These are phyloP conservation scores for Microcebus griseorufus DNA, from an alignment of 2,113 vertebrate species.

Conservation along the genomic window DNA sequence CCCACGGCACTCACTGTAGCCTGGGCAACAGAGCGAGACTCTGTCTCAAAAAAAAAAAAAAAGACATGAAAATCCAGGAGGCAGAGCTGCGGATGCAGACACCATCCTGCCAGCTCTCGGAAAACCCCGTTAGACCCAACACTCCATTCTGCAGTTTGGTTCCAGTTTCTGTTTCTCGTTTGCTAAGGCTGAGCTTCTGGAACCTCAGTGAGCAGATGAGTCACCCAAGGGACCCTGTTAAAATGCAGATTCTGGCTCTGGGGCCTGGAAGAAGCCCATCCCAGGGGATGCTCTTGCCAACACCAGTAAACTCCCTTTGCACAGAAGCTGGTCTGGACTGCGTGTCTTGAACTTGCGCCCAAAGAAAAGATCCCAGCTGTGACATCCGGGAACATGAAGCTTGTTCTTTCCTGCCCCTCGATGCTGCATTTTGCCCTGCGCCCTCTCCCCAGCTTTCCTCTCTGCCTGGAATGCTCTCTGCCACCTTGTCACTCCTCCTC, in stretches of 20 bases:
- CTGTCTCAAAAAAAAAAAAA: too few species aligned
- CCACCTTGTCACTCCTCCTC: background rate
- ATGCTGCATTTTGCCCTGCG: background rate
- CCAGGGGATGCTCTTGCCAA: background rate
- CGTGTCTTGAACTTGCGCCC: background rate
- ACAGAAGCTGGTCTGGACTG: background rate
- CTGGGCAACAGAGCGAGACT: too few species aligned
- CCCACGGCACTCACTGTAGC: too few species aligned
- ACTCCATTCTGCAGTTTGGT: too few species aligned
- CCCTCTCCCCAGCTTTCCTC: background rate
- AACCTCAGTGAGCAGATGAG: background rate
- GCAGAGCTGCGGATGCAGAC: background rate
- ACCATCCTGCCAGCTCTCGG: too few species aligned
- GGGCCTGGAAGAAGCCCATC: background rate
- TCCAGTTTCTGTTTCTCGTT: background rate
- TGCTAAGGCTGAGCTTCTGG: background rate
- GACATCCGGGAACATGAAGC: too few species aligned
- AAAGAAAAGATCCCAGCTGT: background rate
- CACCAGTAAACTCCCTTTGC: background rate
- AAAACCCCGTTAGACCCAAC: background rate
- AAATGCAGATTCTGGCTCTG: background rate
- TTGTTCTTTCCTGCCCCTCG: background rate
- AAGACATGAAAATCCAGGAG: background rate
- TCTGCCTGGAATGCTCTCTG: background rate
- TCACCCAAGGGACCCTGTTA: background rate